These are phyloP conservation scores for Drosophila mauritiana DNA, from an alignment of 1,140 invertebrate species.

Conservation along the genomic window DNA sequence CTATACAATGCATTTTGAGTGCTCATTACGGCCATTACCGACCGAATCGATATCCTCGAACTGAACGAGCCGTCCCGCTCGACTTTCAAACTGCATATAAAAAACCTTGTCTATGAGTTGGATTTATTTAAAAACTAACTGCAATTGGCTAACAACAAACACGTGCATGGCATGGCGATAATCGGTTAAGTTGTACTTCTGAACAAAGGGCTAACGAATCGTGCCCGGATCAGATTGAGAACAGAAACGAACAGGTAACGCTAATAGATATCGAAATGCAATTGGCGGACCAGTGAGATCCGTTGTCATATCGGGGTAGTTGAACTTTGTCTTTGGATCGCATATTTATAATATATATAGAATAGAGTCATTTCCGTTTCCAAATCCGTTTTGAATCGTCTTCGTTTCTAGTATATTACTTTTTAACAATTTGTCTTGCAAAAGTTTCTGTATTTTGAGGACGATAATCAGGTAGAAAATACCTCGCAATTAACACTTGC, in stretches of 20 bases:
- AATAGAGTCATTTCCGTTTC: neutral
- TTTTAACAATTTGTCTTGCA: neutral
- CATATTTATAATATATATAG: constrained; percentile 9
- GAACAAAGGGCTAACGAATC: constrained; percentile 9
- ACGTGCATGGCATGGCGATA: constrained; percentile 49
- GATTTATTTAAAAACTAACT: constrained; percentile 45
- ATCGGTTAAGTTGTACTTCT: constrained; percentile 25
- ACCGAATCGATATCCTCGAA: constrained; percentile 1
- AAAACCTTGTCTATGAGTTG: constrained; percentile 20
- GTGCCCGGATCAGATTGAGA: neutral
- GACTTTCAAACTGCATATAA: neutral
- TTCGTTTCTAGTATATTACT: neutral
- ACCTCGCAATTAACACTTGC: neutral
- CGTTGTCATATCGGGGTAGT: constrained; percentile 30
- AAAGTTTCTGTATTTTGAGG: neutral
- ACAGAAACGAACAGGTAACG: constrained; percentile 19
- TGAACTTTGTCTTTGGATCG: constrained; percentile 45
- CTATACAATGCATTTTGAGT: neutral
- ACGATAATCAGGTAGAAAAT: no score
- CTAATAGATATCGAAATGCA: constrained; percentile 46
- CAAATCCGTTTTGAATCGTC: neutral
- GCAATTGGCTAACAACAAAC: constrained; percentile 54
- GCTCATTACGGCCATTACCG: neutral
- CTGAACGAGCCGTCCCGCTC: neutral
- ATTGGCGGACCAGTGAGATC: constrained; percentile 13